phyloP scores from a whole-genome alignment of 2,888 invertebrate species.

The Hypselothyrea guttata region DNA sequence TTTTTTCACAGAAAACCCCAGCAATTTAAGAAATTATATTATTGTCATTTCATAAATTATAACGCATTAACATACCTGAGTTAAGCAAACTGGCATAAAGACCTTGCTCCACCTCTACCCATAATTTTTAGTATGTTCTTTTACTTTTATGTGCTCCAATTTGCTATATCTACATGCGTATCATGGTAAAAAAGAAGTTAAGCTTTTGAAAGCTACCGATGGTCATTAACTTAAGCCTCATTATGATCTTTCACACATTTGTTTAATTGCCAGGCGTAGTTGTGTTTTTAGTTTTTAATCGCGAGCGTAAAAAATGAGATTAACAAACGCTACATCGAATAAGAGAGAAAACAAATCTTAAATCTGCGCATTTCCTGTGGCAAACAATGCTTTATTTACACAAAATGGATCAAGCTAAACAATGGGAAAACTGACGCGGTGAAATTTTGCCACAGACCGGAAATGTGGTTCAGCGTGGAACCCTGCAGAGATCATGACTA shows the following conservation, averaged over 20 bases:
- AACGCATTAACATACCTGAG: neutral
- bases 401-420: no score
- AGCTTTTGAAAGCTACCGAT: slow-evolving; percentile 31
- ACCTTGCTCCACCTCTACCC: neutral
- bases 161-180: no score
- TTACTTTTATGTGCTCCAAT: neutral
- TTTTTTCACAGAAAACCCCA: no score
- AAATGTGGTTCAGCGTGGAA: slow-evolving; percentile 35
- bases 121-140: neutral
- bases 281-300: slow-evolving; percentile 13
- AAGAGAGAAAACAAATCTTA: neutral
- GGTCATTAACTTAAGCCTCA: slow-evolving; percentile 36
- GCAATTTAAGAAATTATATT: slow-evolving; percentile 1
- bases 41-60: neutral
- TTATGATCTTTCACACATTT: slow-evolving; percentile 44
- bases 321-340: neutral
- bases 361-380: slow-evolving; percentile 69
- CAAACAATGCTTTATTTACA: slow-evolving; percentile 66
- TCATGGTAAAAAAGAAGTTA: slow-evolving; percentile 7
- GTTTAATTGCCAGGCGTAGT: slow-evolving; percentile 20
- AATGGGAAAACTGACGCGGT: slow-evolving; percentile 14
- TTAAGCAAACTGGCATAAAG: slow-evolving; percentile 1
- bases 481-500: slow-evolving; percentile 42
- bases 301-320: slow-evolving; percentile 21
- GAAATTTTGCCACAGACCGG: slow-evolving; percentile 22